Evolutionary conservation across 2,797 vertebrate genomes (phyloP), one percentile per base, ranked within the genome.

Genomic region (Myotis findleyi): DNA sequence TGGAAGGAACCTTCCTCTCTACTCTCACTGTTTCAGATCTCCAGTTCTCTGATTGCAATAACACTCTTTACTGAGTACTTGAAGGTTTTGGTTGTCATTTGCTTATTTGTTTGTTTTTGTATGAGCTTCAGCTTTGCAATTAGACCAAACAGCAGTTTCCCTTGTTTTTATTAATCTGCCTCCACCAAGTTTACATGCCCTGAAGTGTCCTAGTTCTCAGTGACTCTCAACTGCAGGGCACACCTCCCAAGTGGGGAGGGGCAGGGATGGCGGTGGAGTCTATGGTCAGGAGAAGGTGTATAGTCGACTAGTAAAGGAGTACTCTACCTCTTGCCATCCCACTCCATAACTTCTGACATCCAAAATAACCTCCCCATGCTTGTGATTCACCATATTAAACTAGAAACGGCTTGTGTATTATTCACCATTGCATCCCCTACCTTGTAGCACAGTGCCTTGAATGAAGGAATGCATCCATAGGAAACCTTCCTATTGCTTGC

Each of bases 401-500:
- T 13, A 27, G 33, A 41, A 80, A 59, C 12, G 53, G 11, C 23
- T 1, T 36, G 2, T 17, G 4, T 36, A 16, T 85, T 62, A 62
- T 23, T 66, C 71, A 47, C 41, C 5, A 1, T 7, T 25, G 8
- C 17, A n/a, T 17, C 23, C 36, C n/a, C n/a, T 44, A 13, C 6
- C 3, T 8, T 36, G 20, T 41, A 87, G 44, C 30, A 44, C 2
- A 33, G 53, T 10, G 64, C 33, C 68, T 53, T 72, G 62, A 85
- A 62, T 68, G 33, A 79, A 76, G 68, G 76, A 83, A 57, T 5
- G 23, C 13, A 14, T 30, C n/a, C 68, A 57, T 41, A 66, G 76
- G 49, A 94, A 95, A 85, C 21, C 87, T 88, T 62, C 79, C 66
- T 76, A 41, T 82, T 89, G 53, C 36, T 41, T 53, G 47, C 1